Evolutionary conservation across 2,113 vertebrate species (phyloP).

Genomic region (Thamnophis sirtalis): DNA sequence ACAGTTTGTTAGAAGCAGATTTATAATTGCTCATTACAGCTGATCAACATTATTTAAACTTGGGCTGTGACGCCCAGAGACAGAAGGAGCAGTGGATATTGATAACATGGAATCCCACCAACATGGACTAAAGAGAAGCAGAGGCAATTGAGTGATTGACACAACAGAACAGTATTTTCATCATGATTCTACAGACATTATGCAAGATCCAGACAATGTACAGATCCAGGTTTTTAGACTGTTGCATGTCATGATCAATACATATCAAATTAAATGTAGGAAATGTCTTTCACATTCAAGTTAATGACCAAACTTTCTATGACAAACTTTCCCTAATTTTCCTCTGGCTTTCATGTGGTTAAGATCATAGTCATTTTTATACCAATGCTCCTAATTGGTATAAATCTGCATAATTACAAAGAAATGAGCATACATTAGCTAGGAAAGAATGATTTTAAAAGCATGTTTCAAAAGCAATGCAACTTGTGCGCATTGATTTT

Average conservation of each 20-base stretch:
- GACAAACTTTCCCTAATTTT: not conserved
- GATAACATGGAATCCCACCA: not conserved
- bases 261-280: not conserved
- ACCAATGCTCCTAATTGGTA: not conserved
- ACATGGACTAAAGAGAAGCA: not conserved
- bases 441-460: not conserved
- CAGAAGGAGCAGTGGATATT: not conserved
- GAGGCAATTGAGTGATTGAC: not conserved
- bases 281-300: not conserved
- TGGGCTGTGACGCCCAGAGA: not conserved
- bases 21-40: not conserved
- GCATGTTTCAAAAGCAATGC: not conserved
- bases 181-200: not conserved
- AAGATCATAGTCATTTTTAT: not conserved
- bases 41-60: not conserved
- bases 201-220: not conserved
- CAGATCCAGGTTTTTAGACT: not conserved
- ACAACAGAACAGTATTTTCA: not conserved
- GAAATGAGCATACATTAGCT: not conserved
- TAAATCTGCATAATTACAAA: conserved; percentile 18
- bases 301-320: not conserved
- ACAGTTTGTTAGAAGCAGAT: not conserved
- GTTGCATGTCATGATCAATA: not conserved
- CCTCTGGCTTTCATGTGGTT: not conserved
- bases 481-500: not conserved